phyloP scores from a whole-genome alignment of 2,113 vertebrate species.

The Macaca mulatta region DNA sequence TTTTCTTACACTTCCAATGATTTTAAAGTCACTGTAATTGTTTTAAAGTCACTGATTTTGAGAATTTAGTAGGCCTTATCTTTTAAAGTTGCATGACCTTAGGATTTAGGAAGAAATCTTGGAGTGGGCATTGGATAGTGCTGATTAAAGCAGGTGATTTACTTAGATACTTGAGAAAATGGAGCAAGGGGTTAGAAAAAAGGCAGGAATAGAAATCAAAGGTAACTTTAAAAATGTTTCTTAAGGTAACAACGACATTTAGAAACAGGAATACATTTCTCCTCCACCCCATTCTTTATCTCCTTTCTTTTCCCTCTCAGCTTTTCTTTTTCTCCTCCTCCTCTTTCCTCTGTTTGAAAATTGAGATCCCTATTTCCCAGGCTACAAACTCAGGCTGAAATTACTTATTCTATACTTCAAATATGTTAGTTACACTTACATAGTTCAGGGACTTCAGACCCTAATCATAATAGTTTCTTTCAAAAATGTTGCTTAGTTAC shows the following conservation, averaged over 20 bases:
- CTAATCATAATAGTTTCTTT: neutral
- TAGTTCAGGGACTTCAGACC: neutral
- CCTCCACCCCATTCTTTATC: rapidly evolving
- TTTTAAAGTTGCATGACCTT: neutral
- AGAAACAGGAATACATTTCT: neutral
- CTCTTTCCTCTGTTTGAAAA: neutral
- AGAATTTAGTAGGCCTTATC: neutral
- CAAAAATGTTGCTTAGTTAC: constrained; percentile 34
- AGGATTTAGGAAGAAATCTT: neutral
- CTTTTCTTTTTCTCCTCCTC: neutral
- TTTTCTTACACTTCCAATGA: neutral
- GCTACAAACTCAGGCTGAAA: neutral
- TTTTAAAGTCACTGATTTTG: neutral
- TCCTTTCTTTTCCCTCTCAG: neutral
- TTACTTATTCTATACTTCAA: constrained; percentile 21
- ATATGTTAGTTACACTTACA: neutral
- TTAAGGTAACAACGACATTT: neutral
- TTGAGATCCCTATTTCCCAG: neutral
- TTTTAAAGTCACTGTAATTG: too few species aligned
- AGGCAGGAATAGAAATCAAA: neutral
- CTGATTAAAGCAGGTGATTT: neutral
- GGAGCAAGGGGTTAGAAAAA: neutral
- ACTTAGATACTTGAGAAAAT: neutral
- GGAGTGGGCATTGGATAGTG: neutral
- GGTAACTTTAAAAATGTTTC: neutral